These are phyloP conservation scores for Drosophila falleni DNA, from an alignment of 2,888 invertebrate species.

Conservation along the genomic window DNA sequence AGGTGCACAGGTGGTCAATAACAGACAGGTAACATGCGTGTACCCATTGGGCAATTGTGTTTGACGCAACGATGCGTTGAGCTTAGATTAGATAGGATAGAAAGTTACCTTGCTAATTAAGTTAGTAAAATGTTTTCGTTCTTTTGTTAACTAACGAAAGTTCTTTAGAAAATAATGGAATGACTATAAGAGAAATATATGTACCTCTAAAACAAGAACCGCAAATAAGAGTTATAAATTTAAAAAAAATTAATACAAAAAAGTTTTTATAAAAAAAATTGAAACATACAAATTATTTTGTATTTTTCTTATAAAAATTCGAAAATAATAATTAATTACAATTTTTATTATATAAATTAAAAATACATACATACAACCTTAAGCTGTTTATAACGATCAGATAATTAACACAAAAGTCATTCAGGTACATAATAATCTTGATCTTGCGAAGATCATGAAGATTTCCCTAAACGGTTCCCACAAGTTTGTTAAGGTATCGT, in stretches of 20 bases:
- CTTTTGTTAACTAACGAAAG: conserved; percentile 4
- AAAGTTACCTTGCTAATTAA: conserved; percentile 18
- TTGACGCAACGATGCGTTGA: conserved; percentile 42
- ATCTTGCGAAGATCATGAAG: too few species aligned
- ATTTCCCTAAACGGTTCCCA: too few species aligned
- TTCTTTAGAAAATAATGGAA: neutral
- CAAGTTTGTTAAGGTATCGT: neutral
- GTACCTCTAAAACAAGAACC: too few species aligned
- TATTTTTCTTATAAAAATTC: too few species aligned
- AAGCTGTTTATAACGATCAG: neutral
- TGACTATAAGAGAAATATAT: neutral
- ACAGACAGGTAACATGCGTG: conserved; percentile 43
- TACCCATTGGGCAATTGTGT: conserved; percentile 27
- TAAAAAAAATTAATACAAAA: too few species aligned
- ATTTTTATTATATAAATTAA: too few species aligned
- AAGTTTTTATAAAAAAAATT: too few species aligned
- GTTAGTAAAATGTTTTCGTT: conserved; percentile 13
- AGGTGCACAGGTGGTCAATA: conserved; percentile 54
- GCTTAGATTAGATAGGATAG: neutral
- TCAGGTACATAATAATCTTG: neutral
- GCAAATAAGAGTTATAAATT: too few species aligned
- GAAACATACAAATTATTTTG: too few species aligned
- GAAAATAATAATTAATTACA: too few species aligned
- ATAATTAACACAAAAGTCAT: neutral
- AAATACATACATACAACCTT: too few species aligned